Evolutionary conservation across 2,888 invertebrate species (phyloP).

Genomic region (Homarus gammarus): DNA sequence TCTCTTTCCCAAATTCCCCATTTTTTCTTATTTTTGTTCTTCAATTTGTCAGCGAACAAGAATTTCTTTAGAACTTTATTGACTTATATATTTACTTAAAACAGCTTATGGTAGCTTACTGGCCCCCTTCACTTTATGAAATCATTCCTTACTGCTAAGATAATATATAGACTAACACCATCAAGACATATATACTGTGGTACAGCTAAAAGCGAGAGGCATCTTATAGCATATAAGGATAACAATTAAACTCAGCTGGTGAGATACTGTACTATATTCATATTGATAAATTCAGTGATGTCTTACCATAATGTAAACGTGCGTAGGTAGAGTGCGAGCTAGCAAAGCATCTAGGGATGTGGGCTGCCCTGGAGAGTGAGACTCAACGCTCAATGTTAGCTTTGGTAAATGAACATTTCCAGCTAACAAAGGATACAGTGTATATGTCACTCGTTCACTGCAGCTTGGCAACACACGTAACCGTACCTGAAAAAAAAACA

Average conservation of each 20-base stretch:
- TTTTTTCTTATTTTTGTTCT: too few species aligned
- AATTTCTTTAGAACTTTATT: too few species aligned
- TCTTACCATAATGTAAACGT: constrained; percentile 71
- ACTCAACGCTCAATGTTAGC: constrained; percentile 46
- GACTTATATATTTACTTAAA: too few species aligned
- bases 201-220: too few species aligned
- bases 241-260: neutral
- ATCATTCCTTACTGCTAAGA: too few species aligned
- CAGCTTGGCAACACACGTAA: constrained; percentile 61
- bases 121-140: too few species aligned
- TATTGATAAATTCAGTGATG: neutral
- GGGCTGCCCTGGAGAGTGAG: constrained; percentile 48
- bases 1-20: too few species aligned
- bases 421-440: constrained; percentile 65
- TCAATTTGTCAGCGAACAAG: too few species aligned
- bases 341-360: constrained; percentile 58
- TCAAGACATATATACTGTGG: too few species aligned
- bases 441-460: constrained; percentile 55
- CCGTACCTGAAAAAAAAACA: constrained; percentile 46
- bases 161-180: too few species aligned
- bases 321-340: constrained; percentile 55
- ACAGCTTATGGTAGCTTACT: too few species aligned
- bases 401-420: constrained; percentile 68
- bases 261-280: neutral
- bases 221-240: neutral